Conservation (phyloP, 2,797 vertebrate genomes). For the Clarias laeviceps region DNA sequence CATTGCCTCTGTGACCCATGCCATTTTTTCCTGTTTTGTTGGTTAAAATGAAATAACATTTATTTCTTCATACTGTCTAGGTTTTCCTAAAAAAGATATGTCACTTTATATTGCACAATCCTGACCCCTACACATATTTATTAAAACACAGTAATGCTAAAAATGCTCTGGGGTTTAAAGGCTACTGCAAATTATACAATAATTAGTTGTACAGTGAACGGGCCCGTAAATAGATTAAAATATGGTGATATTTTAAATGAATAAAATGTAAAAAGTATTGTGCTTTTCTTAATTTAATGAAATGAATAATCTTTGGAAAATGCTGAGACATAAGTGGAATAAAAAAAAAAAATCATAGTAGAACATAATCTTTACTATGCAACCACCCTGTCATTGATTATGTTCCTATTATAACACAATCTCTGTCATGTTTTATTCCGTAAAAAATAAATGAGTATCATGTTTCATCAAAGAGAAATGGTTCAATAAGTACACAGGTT, state of each 20-base stretch:
- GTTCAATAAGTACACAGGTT: conserved; percentile 17
- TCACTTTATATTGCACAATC: too few relatives aligned
- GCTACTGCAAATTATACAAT: not conserved
- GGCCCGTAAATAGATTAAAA: not conserved
- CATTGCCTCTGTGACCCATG: too few relatives aligned
- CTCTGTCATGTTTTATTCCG: not conserved
- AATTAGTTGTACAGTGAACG: not conserved
- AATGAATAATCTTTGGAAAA: not conserved
- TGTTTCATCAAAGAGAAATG: not conserved
- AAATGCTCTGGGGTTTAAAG: too few relatives aligned
- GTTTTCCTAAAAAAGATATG: too few relatives aligned
- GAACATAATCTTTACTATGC: not conserved
- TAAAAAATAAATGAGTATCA: not conserved
- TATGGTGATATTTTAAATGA: not conserved
- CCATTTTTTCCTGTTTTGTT: too few relatives aligned
- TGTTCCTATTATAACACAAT: not conserved
- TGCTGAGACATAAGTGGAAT: not conserved
- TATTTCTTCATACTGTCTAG: too few relatives aligned
- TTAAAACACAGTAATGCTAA: too few relatives aligned
- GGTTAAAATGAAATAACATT: too few relatives aligned
- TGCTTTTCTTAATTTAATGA: not conserved
- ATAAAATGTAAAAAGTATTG: not conserved
- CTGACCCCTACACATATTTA: too few relatives aligned
- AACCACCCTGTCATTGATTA: not conserved
- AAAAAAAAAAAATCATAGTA: too few relatives aligned